Evolutionary conservation across 2,113 vertebrate genomes (phyloP), one percentile per base, ranked within the genome.

Genomic region (Nerophis lumbriciformis): DNA sequence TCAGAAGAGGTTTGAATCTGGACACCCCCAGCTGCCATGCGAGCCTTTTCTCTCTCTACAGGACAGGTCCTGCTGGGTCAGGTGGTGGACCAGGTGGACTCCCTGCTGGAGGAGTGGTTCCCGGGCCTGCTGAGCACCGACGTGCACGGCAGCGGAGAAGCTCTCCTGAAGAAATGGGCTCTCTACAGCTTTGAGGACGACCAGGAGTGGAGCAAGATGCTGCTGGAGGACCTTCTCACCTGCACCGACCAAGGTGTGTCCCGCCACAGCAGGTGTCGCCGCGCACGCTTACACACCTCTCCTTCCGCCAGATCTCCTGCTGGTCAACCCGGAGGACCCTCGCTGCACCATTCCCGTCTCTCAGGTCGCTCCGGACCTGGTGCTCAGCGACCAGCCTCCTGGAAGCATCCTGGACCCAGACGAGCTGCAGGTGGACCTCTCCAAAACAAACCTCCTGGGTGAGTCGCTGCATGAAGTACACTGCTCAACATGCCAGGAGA

Each of bases 41-140:
- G 28, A 28, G 28, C n/a, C 1, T 12, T 21, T 12, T 36, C 11
- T n/a, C 4, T 6, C 1, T 4, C 52, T 38, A 2, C 73, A 99
- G 97, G 97, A 28, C 93, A 90, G 71, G 86, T 95, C 66, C 79
- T 98, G 59, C 79, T 99, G 88, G 96, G 97, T 7, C 96, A 97
- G 84, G 93, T 97, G 75, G 94, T 98, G 78, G 96, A 99, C 82
- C 97, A 98, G 72, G 91, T 96, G 35, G 96, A 99, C 89, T 97
- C 95, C 55, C 86, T 99, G 50, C 90, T 98, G 89, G 97, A 98
- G 83, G 97, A 99, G 60, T 99, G 97, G 96, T 98, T 96, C 81
- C 93, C 95, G 1, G 93, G 94, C 19, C 85, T 99, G 49, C 81
- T 98, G 62, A 93, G 93, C 83, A 94, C 93, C 1, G 95, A 98